Evolutionary conservation across 1,140 invertebrate species (phyloP), one percentile per base, ranked within the genome.

Genomic region (Lethrus apterus): DNA sequence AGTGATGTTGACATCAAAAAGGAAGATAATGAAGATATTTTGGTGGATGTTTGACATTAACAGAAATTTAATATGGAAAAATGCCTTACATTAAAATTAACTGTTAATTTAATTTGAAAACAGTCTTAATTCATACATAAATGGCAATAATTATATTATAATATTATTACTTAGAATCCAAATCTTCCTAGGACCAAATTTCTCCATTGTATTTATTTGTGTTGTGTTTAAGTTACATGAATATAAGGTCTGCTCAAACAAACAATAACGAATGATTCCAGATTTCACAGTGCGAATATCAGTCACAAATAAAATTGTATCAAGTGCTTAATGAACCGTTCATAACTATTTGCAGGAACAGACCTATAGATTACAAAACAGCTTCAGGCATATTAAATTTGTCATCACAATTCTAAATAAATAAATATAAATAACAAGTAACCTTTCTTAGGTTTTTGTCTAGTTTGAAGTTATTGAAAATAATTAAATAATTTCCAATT

Each of bases 41-140:
- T 50, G 13, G 56, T 57, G 15, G 56, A 57, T 38, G 53, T 57
- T 46, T 57, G 56, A 57, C 48, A 20, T 32, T 19, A 46, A 14
- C 23, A 7, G n/a, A 26, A 7, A 26, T n/a, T 13, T 26, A 41
- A 13, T 26, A 41, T 13, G 29, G 29, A 26, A 41, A 41, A 26
- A 41, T 41, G 38, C 38, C 38, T 41, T 41, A 41, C 10, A 41
- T 20, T 20, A 38, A 24, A 26, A 21, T 9, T 0, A 17, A 35
- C 15, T 35, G 20, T 36, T 41, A 24, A 20, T 26, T 41, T 41
- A 26, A 41, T 41, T 41, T 26, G 14, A 15, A 41, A 11, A 13
- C n/a, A 7, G 5, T 36, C 19, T 9, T 7, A 36, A 36, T 17
- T 36, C 23, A 36, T 36, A 20, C 23, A 8, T 33, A 17, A 36